These are phyloP conservation scores for Muscicapa striata DNA, from an alignment of 2,797 vertebrate species.

Conservation along the genomic window DNA sequence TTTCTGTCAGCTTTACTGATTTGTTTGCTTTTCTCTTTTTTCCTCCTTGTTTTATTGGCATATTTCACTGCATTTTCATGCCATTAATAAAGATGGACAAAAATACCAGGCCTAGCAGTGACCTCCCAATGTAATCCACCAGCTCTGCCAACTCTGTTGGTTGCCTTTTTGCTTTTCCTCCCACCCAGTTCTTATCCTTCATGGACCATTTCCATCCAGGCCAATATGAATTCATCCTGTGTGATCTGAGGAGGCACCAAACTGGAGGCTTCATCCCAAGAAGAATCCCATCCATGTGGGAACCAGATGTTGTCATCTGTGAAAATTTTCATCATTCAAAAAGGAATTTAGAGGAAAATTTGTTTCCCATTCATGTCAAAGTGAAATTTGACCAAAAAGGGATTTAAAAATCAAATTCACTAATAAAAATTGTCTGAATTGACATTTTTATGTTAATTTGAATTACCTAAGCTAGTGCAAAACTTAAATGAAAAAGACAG, in stretches of 20 bases:
- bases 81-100: not conserved
- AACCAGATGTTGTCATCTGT: slow-evolving; percentile 15
- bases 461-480: not conserved
- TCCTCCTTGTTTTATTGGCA: not conserved
- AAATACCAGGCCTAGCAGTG: slow-evolving; percentile 1
- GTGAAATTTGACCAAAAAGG: not conserved
- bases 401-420: not conserved
- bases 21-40: not conserved
- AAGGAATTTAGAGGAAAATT: not conserved
- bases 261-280: not conserved
- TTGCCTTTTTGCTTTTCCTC: slow-evolving; percentile 1
- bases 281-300: slow-evolving; percentile 6
- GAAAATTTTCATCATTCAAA: not conserved
- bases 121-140: slow-evolving; percentile 27
- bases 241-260: slow-evolving; percentile 16
- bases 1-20: accelerated
- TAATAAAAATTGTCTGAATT: not conserved
- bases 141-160: slow-evolving; percentile 12
- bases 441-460: not conserved
- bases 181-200: not conserved
- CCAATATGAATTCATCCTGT: not conserved
- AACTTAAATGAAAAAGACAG: not conserved
- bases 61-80: not conserved
- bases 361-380: not conserved
- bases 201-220: not conserved